Percentiles rank a stretch among this genome's conserved stretches.
Conservation (phyloP, 2,797 vertebrate species). For the Channallabes apus region DNA sequence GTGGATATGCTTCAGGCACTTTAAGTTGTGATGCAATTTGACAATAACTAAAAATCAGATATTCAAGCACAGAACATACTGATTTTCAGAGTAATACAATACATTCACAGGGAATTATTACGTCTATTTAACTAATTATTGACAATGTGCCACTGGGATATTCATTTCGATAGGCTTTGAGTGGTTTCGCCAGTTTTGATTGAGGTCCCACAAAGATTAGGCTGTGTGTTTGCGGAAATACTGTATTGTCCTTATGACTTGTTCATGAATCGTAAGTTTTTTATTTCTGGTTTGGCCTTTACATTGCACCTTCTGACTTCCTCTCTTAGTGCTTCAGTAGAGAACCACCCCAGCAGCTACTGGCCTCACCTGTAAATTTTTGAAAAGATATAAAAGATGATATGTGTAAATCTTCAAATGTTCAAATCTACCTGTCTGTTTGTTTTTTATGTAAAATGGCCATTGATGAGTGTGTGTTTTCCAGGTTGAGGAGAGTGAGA, state of each 20-base stretch:
- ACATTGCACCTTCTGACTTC: background rate
- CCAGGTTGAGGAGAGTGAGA: conserved; percentile 90
- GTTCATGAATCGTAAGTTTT: background rate
- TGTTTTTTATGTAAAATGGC: background rate
- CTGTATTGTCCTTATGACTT: background rate
- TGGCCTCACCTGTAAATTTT: background rate
- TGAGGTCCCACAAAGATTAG: background rate
- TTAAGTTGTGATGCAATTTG: background rate
- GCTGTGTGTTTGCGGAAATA: background rate
- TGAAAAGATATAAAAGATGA: background rate
- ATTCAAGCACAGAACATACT: background rate
- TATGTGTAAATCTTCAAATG: background rate
- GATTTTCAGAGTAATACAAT: too few species aligned
- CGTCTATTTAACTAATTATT: background rate
- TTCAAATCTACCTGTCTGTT: background rate
- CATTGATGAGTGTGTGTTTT: conserved; percentile 26
- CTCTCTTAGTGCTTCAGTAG: conserved; percentile 16
- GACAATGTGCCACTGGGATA: background rate
- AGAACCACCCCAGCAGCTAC: background rate
- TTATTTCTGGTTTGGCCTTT: background rate
- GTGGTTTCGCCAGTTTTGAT: background rate
- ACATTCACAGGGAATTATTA: background rate
- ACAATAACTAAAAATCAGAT: background rate
- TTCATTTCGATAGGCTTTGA: background rate
- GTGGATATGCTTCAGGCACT: too few species aligned